Conservation (phyloP, 2,888 invertebrate genomes). For the Stenotaenia linearis region DNA sequence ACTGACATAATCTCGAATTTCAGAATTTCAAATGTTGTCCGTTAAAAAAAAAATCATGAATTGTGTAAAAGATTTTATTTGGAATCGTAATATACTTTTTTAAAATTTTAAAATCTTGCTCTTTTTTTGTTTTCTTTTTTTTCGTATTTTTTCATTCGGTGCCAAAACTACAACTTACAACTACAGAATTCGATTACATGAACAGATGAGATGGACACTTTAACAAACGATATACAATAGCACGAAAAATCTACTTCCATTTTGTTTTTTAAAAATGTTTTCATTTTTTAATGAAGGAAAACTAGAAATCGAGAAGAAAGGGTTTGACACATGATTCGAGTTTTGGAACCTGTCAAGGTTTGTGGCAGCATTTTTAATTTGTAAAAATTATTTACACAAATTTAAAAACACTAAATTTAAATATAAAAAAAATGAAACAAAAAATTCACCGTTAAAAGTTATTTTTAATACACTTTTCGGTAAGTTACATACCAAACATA, state of each 20-base stretch:
- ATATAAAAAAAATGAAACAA: background rate
- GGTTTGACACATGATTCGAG: conserved; percentile 22
- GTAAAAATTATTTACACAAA: background rate
- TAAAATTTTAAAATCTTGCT: background rate
- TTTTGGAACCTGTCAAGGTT: background rate
- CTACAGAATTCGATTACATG: conserved; percentile 14
- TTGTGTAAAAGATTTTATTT: conserved; percentile 23
- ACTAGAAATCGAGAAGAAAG: background rate
- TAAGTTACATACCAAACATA: too few relatives aligned
- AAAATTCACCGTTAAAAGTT: too few relatives aligned
- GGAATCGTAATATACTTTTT: background rate
- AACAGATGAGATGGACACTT: conserved; percentile 21
- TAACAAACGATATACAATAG: conserved; percentile 24
- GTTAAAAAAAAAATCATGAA: background rate
- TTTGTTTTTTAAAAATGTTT: background rate
- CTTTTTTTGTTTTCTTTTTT: background rate
- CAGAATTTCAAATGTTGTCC: too few relatives aligned
- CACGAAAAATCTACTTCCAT: background rate
- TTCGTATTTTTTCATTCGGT: background rate
- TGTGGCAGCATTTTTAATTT: background rate
- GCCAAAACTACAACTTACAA: conserved; percentile 20
- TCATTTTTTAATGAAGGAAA: background rate
- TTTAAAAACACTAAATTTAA: background rate
- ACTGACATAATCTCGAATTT: conserved; percentile 1
- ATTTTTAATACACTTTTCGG: too few relatives aligned